Base-by-base conservation (phyloP, 2,888 invertebrate genomes). In the Euplexia lucipara region DNA sequence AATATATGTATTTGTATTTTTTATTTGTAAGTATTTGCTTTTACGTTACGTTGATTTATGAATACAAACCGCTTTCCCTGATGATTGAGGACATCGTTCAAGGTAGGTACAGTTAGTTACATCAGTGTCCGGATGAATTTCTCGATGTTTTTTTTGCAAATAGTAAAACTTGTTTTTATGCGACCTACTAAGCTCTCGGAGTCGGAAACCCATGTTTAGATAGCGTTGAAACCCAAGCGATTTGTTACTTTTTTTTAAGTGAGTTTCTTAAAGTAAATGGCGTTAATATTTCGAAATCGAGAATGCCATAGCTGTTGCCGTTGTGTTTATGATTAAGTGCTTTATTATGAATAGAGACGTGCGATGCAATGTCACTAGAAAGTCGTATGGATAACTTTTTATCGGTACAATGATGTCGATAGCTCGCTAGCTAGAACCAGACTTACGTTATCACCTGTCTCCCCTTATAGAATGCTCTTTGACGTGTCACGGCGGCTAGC, bases 401-500 rank as follows among this genome's bases (percentile, higher is more conserved):
- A 89, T 87, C 83, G 75, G 75, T 76, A 83, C 83, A 86, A 86
- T 81, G 76, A 75, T 72, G 81, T 75, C 70, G 69, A 75, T 83
- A 69, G 75, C 73, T 79, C 76, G 67, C 74, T 75, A 78, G 75
- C 77, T 79, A 82, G 84, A 86, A 84, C 85, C 80, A 85, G 88
- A 85, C 85, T 67, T 86, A 82, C 87, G 86, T 87, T 91, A 90
- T 90, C 90, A 89, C 90, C 83, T 84, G 90, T 90, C 87, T 88
- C 81, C 77, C 88, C 89, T 86, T 89, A 87, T 86, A 78, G 75
- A 79, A 81, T 82, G 79, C 74, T 82, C 63, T 72, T 70, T 74
- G 79, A 81, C 67, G 79, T 85, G 82, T 87, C 84, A 76, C 82
- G 88, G 82, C 78, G 75, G 70, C 75, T 81, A 88, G 90, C 92